Conservation (phyloP, 2,113 vertebrate genomes). For the Clupea harengus region DNA sequence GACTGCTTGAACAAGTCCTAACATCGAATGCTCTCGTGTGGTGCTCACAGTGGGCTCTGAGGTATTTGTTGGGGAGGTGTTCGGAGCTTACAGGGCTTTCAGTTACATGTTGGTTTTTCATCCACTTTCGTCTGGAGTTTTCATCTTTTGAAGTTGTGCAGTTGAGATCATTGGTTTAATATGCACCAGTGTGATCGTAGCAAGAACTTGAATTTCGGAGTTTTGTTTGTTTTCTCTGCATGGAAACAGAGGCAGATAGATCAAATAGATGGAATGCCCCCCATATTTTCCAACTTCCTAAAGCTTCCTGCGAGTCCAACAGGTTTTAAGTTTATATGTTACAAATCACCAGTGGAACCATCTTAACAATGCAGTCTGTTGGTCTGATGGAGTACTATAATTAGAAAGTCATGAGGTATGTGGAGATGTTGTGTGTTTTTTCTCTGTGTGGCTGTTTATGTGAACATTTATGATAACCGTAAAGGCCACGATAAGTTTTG, state of each 20-base stretch:
- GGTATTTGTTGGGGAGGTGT: not conserved
- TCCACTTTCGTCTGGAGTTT: not conserved
- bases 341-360: not conserved
- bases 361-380: not conserved
- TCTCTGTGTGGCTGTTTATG: not conserved
- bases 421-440: not conserved
- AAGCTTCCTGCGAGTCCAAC: not conserved
- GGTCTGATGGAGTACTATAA: not conserved
- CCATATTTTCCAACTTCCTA: not conserved
- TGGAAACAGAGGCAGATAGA: not conserved
- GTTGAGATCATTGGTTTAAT: not conserved
- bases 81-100: not conserved
- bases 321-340: not conserved
- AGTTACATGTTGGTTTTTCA: not conserved
- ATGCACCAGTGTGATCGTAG: not conserved
- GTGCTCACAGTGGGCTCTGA: not conserved
- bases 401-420: not conserved
- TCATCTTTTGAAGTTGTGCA: not conserved
- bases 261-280: not conserved
- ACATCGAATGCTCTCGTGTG: conserved; percentile 11
- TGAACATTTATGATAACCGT: not conserved
- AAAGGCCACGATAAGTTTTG: not conserved
- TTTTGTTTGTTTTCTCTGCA: not conserved
- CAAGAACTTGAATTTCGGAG: not conserved
- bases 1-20: conserved; percentile 37